Conservation (phyloP, 2,797 vertebrate genomes). For the Parauchenoglanis ngamensis region DNA sequence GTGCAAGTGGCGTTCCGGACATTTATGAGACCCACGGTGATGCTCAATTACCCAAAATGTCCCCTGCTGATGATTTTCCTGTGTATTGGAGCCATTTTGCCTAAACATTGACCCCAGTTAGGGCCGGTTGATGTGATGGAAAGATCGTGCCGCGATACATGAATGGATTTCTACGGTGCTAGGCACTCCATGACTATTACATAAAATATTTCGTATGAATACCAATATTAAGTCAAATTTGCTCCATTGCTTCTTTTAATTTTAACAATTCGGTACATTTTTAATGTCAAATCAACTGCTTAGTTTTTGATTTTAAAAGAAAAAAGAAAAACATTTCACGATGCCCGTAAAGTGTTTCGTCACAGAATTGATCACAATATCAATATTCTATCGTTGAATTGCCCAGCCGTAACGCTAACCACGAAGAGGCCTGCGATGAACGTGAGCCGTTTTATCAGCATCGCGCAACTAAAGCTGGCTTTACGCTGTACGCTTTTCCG, state of each 20-base stretch:
- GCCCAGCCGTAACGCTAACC: not conserved
- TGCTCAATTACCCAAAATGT: not conserved
- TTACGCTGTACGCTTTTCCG: not conserved
- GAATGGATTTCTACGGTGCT: not conserved
- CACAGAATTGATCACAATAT: not conserved
- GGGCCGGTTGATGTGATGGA: not conserved
- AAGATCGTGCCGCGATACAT: not conserved
- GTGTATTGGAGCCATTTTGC: not conserved
- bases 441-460: not conserved
- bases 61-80: not conserved
- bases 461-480: not conserved
- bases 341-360: not conserved
- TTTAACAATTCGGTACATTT: not conserved
- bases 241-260: not conserved
- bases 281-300: not conserved
- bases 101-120: not conserved
- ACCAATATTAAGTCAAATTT: not conserved
- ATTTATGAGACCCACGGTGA: not conserved
- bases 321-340: not conserved
- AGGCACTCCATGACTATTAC: too few species aligned
- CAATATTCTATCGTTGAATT: not conserved
- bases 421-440: not conserved
- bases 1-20: not conserved
- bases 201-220: not conserved
- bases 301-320: not conserved